These are phyloP conservation scores for Cynodonichthys magdalenae DNA, from an alignment of 2,797 vertebrate genomes.

Conservation along the genomic window DNA sequence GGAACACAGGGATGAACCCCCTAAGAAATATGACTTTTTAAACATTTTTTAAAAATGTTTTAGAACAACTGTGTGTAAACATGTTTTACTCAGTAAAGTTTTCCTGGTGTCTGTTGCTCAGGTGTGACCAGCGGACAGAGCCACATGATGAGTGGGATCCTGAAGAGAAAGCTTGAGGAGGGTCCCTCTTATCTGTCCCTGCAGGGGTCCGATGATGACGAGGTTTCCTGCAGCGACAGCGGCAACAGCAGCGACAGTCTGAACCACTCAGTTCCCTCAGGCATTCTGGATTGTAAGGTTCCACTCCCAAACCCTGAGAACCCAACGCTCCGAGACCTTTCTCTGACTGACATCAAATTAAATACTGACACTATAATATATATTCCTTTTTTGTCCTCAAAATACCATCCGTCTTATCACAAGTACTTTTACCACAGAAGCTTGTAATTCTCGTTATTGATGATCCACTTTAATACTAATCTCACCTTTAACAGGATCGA, in stretches of 20 bases:
- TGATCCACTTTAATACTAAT: too few relatives aligned
- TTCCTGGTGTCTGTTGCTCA: constrained; percentile 12
- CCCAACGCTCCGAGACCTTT: not conserved
- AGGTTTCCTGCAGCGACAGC: constrained; percentile 87
- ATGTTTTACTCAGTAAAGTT: not conserved
- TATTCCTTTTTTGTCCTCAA: too few relatives aligned
- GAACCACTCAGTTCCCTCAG: constrained; percentile 86
- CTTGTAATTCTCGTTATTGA: too few relatives aligned
- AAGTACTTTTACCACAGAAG: too few relatives aligned
- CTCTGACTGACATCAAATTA: too few relatives aligned
- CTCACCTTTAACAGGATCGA: too few relatives aligned
- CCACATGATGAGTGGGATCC: constrained; percentile 85
- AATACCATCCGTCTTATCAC: too few relatives aligned
- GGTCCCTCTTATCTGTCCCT: constrained; percentile 87
- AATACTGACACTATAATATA: too few relatives aligned
- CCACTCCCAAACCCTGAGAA: not conserved
- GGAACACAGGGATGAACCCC: too few relatives aligned
- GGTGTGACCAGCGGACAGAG: constrained; percentile 44
- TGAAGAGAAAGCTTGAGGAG: constrained; percentile 90
- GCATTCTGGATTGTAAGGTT: constrained; percentile 86
- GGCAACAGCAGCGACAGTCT: constrained; percentile 93
- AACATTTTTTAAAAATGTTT: too few relatives aligned
- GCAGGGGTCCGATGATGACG: constrained; percentile 88
- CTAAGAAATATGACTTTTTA: too few relatives aligned
- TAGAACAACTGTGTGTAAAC: too few relatives aligned